Evolutionary conservation across 2,113 vertebrate genomes (phyloP).

Genomic region (Pseudorectes ferrugineus): DNA sequence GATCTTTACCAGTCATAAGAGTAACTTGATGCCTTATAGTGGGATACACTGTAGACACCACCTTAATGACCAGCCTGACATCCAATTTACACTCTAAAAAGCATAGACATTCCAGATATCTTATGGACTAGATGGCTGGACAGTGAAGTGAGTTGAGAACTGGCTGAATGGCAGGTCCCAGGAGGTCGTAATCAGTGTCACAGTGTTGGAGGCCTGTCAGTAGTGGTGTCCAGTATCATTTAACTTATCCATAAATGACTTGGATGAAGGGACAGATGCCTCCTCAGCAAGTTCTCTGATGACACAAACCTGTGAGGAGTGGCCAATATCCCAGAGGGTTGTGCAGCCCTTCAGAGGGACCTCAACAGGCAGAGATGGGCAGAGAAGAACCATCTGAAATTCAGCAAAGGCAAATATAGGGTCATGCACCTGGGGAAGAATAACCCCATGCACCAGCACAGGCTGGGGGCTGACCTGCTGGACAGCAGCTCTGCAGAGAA

Average conservation of each 20-base stretch:
- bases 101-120: background rate
- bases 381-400: background rate
- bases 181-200: background rate
- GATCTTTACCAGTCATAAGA: background rate
- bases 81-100: background rate
- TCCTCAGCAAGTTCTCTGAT: background rate
- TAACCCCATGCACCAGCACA: background rate
- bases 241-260: background rate
- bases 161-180: background rate
- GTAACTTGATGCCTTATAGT: background rate
- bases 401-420: background rate
- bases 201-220: background rate
- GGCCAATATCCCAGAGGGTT: rapidly evolving
- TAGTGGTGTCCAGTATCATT: background rate
- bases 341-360: background rate
- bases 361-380: background rate
- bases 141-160: background rate
- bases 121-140: background rate
- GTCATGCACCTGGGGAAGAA: background rate
- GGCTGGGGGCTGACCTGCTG: rapidly evolving
- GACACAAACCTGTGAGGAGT: background rate
- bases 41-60: background rate
- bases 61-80: background rate
- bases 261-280: background rate
- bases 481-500: background rate